Base-by-base conservation (phyloP, 2,113 vertebrate genomes). In the Poeciliopsis occidentalis region DNA sequence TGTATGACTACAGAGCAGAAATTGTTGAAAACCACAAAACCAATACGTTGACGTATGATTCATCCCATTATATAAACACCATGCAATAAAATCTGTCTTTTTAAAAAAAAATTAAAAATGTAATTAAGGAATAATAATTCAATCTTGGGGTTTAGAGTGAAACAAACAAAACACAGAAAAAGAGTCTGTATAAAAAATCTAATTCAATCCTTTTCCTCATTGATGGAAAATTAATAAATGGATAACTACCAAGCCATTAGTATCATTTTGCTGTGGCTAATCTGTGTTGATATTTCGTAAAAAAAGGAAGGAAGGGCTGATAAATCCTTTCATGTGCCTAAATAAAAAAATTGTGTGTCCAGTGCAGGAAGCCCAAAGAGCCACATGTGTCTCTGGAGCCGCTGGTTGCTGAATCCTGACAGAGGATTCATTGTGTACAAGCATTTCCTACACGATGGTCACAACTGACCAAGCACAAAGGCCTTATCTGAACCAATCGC, bases 401-500 rank as follows among this genome's bases (percentile, higher is more conserved):
- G 22, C 24, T 10, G 51, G 51, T n/a, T 57, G 51, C 22, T n/a
- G 51, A 57, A n/a, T 24, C 51, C 51, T 54, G 2, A 70, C 68
- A 34, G 31, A 39, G 11, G 26, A n/a, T 11, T 17, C 61, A 47
- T 69, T 17, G 51, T 69, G 39, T 24, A 29, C 17, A 41, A 31
- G n/a, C 32, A 64, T 3, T 66, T 78, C 27, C n/a, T 29, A 67
- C 69, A 51, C 24, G 26, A 1, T 24, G 4, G 41, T 76, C 29
- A 76, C 69, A 65, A 37, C 47, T 76, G 63, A 84, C 74, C 68
- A 75, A 66, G 74, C 85, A 73, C 0, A 51, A 74, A 39, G 29
- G 30, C 60, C 47, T 65, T 57, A 54, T 79, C 62, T 83, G 57
- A 29, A 78, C 75, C 79, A 73, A 66, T 80, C 70, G 67, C 76